Conservation (phyloP, 2,797 vertebrate genomes). For the Falco rusticolus region DNA sequence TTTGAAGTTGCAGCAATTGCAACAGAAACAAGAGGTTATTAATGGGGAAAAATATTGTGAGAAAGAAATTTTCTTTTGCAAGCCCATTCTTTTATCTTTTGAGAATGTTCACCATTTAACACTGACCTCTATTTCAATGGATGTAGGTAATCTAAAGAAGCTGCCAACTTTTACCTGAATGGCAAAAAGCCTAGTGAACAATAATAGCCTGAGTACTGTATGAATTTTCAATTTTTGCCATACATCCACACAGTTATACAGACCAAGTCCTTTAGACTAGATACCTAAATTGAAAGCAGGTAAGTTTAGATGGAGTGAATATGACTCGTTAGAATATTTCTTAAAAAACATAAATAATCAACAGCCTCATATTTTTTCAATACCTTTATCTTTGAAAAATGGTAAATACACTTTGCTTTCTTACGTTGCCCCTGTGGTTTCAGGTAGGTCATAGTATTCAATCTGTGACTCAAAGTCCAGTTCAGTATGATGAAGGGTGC, state of each 20-base stretch:
- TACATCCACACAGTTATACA: neutral
- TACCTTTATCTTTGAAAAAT: neutral
- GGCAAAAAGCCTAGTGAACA: neutral
- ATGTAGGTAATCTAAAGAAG: neutral
- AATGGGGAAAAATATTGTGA: neutral
- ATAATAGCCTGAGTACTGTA: neutral
- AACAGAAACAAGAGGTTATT: neutral
- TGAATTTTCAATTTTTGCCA: neutral
- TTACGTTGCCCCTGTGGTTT: neutral
- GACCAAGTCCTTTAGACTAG: neutral
- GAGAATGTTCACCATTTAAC: neutral
- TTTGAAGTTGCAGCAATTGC: neutral
- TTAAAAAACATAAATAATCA: neutral
- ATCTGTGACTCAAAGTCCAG: neutral
- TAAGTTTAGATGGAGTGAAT: neutral
- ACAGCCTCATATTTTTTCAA: neutral
- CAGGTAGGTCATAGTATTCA: neutral
- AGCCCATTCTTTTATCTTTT: neutral
- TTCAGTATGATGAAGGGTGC: neutral
- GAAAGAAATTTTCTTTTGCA: neutral
- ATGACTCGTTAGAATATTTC: neutral
- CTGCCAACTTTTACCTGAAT: neutral
- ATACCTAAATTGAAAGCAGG: neutral
- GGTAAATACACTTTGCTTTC: neutral
- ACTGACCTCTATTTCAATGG: neutral